Evolutionary conservation across 1,140 invertebrate genomes (phyloP), one percentile per base, ranked within the genome.

Genomic region (Diuraphis noxia): DNA sequence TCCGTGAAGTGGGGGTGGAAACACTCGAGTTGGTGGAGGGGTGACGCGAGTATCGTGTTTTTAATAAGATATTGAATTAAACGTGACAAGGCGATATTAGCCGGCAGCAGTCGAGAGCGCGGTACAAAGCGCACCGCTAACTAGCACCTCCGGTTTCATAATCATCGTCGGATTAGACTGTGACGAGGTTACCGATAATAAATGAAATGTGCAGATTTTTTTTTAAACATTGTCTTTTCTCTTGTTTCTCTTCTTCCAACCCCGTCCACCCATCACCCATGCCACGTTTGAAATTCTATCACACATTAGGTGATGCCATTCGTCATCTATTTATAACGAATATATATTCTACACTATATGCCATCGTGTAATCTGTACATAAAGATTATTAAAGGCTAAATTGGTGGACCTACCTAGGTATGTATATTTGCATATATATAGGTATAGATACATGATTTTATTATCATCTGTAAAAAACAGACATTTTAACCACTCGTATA

Each of bases 41-140:
- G 84, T 52, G 85, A 52, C 85, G 85, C 85, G 85, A 72, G 72
- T 91, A 91, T 91, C 89, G 21, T 91, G 77, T 91, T 91, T 91
- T 82, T 91, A 91, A 91, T 91, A 91, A 91, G 89, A 91, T 43
- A 91, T 81, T 91, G 89, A 91, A 91, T 91, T 91, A 91, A 91
- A 91, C 89, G 89, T 91, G 89, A 91, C 89, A 82, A 91, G 89
- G 89, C 89, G 52, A 91, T 91, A 91, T 82, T 91, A 91, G 89
- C 89, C 89, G 77, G 89, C 89, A 82, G 89, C 89, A 79, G 89
- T 91, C 89, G 46, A 91, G 77, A 91, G 36, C 77, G 43, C 72
- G 23, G 52, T 91, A 91, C 89, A 91, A 91, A 91, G 89, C 89
- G 72, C 72, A 52, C 89, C 89, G 89, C 89, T 91, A 91, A 91